Conservation (phyloP, 2,797 vertebrate species). For the Enteromius unitaeniatus region DNA sequence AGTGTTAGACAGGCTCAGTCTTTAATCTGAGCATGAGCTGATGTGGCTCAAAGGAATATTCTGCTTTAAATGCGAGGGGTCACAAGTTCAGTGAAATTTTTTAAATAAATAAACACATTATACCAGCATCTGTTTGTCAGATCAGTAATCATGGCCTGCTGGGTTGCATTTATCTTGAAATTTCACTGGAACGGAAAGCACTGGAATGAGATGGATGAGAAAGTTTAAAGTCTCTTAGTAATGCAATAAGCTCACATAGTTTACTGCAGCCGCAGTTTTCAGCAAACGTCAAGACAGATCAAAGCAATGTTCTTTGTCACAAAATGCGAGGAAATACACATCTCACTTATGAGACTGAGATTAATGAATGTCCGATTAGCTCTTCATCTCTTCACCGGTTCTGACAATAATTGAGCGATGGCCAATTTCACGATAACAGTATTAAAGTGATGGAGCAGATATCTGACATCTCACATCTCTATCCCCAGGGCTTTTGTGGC, state of each 20-base stretch:
- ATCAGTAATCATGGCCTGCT: conserved; percentile 18
- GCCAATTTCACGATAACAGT: conserved; percentile 47
- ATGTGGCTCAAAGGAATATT: conserved; percentile 1
- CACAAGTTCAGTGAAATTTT: conserved; percentile 1
- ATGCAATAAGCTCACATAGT: neutral
- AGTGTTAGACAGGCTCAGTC: neutral
- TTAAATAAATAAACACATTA: neutral
- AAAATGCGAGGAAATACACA: neutral
- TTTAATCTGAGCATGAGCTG: conserved; percentile 19
- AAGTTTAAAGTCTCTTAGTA: conserved; percentile 23
- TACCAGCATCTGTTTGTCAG: conserved; percentile 7
- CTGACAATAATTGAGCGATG: conserved; percentile 34
- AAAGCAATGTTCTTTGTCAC: neutral
- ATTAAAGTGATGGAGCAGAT: conserved; percentile 49
- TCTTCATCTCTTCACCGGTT: conserved; percentile 23
- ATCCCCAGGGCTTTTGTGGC: conserved; percentile 12
- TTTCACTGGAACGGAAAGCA: neutral
- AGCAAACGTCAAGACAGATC: neutral
- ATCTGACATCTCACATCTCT: conserved; percentile 19
- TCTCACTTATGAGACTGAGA: conserved; percentile 22
- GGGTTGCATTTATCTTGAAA: conserved; percentile 4
- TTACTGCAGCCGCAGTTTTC: neutral
- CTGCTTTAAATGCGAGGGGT: neutral
- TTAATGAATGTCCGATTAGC: conserved; percentile 43
- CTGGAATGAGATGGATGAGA: conserved; percentile 17